Conservation (phyloP, 2,113 vertebrate genomes). For the Erinaceus europaeus region DNA sequence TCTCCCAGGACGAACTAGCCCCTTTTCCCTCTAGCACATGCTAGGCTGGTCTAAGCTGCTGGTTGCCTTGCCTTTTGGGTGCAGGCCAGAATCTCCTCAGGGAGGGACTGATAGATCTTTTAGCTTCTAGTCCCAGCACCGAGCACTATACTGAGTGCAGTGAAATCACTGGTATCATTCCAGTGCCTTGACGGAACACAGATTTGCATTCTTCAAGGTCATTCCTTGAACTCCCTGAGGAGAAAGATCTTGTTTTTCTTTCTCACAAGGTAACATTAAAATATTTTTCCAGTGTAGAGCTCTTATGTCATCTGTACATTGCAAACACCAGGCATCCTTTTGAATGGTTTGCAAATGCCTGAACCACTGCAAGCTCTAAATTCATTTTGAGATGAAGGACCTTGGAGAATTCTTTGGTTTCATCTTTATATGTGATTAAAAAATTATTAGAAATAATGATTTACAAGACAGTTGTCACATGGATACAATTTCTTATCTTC, state of each 20-base stretch:
- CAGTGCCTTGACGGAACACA: background rate
- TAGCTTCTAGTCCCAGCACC: background rate
- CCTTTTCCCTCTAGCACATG: fast-evolving
- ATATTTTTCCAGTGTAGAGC: background rate
- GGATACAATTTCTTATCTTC: no score
- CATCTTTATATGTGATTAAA: no score
- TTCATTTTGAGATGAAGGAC: background rate
- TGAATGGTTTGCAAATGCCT: background rate
- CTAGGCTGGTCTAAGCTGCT: background rate
- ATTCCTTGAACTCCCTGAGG: background rate
- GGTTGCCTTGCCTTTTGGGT: background rate
- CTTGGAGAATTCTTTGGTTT: background rate
- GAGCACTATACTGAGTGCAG: background rate
- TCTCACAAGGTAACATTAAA: background rate
- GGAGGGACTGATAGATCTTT: background rate
- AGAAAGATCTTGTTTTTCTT: background rate
- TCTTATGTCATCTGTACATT: background rate
- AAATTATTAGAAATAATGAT: no score
- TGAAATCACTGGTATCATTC: background rate
- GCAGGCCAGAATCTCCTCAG: background rate
- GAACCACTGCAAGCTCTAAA: background rate
- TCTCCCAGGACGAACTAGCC: background rate
- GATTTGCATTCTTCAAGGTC: background rate
- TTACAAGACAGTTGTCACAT: no score
- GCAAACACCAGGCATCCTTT: background rate